Evolutionary conservation across 2,113 vertebrate genomes (phyloP).

Genomic region (Seriola quinqueradiata): DNA sequence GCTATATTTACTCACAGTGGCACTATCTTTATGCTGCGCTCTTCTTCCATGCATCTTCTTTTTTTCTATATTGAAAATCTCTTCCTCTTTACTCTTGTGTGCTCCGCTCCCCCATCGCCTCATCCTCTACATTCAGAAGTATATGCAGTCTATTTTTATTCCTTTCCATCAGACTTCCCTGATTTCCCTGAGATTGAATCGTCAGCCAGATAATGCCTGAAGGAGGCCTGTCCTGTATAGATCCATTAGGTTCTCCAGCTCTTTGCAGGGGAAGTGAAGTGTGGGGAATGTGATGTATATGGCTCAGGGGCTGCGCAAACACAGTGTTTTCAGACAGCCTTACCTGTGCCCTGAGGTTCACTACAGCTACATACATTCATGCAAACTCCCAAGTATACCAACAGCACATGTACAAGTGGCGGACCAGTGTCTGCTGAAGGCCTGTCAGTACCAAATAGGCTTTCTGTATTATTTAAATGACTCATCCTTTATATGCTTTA

Average conservation of each 20-base stretch:
- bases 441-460: conserved; percentile 1
- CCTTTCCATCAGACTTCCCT: conserved; percentile 55
- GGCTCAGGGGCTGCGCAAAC: conserved; percentile 37
- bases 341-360: conserved; percentile 33
- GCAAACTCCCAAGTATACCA: neutral
- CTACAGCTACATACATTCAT: conserved; percentile 2
- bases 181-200: conserved; percentile 64
- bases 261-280: conserved; percentile 68
- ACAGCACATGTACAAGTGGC: neutral
- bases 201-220: conserved; percentile 54
- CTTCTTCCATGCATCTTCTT: conserved; percentile 1
- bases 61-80: conserved; percentile 13
- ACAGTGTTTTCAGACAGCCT: conserved; percentile 49
- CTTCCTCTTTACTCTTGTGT: conserved; percentile 23
- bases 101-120: neutral
- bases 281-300: conserved; percentile 60
- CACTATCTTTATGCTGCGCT: conserved; percentile 6
- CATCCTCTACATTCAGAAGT: conserved; percentile 16
- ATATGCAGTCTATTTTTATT: conserved; percentile 65
- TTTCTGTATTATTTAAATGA: conserved; percentile 12
- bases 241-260: conserved; percentile 67
- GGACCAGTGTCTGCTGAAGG: neutral
- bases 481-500: conserved; percentile 15
- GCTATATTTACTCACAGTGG: conserved; percentile 26
- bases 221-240: conserved; percentile 52